phyloP scores from a whole-genome alignment of 2,113 vertebrate genomes.

The Ariopsis seemanni region DNA sequence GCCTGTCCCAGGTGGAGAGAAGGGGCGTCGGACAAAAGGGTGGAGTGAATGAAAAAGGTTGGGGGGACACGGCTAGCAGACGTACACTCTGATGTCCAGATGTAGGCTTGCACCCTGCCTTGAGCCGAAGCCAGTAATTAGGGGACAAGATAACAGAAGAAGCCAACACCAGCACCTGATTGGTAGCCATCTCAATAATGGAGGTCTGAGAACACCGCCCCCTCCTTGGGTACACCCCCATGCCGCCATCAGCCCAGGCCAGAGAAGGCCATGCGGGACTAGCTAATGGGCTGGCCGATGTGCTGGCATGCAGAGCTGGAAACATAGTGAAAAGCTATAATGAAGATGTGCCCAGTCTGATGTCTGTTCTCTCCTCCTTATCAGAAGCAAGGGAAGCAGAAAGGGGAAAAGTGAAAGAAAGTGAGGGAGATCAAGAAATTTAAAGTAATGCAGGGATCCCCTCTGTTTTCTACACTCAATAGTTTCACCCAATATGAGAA shows the following conservation, averaged over 20 bases:
- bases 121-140: slow-evolving; percentile 51
- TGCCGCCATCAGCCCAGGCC: slow-evolving; percentile 30
- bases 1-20: slow-evolving; percentile 52
- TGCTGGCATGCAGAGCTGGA: slow-evolving; percentile 64
- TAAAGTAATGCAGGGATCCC: slow-evolving; percentile 6
- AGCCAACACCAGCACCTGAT: slow-evolving; percentile 57
- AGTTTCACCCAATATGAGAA: slow-evolving; percentile 15
- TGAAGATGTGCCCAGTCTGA: slow-evolving; percentile 63
- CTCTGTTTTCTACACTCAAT: slow-evolving; percentile 1
- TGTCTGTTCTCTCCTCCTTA: slow-evolving; percentile 49
- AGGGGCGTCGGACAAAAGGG: slow-evolving; percentile 62
- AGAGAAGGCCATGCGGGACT: slow-evolving; percentile 15
- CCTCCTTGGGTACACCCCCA: slow-evolving; percentile 38
- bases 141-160: slow-evolving; percentile 27
- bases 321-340: slow-evolving; percentile 65
- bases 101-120: slow-evolving; percentile 46
- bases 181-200: slow-evolving; percentile 37
- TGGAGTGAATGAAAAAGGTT: slow-evolving; percentile 36
- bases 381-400: slow-evolving; percentile 44
- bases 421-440: not conserved
- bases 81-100: slow-evolving; percentile 70
- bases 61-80: slow-evolving; percentile 52
- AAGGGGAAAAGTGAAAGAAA: not conserved
- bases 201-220: slow-evolving; percentile 48
- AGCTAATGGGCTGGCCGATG: slow-evolving; percentile 69